Evolutionary conservation across 2,888 invertebrate genomes (phyloP), one percentile per base, ranked within the genome.

Genomic region (Drosophila macrothrix): DNA sequence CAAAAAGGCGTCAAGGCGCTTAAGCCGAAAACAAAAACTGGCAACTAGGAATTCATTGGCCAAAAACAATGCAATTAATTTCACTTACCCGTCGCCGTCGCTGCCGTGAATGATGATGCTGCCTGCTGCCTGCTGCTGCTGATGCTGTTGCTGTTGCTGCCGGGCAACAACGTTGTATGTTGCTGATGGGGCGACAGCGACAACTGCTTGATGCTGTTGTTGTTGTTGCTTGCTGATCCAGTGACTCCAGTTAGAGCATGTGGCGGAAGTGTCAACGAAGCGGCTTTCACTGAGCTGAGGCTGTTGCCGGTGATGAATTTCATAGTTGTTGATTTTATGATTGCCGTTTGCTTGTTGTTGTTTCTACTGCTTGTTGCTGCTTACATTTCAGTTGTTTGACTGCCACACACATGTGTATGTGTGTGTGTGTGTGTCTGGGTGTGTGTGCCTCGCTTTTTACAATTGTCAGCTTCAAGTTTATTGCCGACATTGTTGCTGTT

Each of bases 41-140:
- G 75, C 80, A 84, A 88, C 78, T 78, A 89, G 84, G 82, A 91
- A 91, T 87, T 88, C 88, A 92, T 90, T 90, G 91, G 85, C 83
- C 84, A 90, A 91, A 90, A 91, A 91, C 91, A 92, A 87, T 90
- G 91, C 92, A 92, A 92, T 92, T 92, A 92, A 92, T 92, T 92
- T 92, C 90, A 92, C 92, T 92, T 92, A 92, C 91, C 83, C 90
- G 82, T 85, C 80, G 83, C 75, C 73, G 72, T 73, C 67, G 79
- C 79, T 63, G 60, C 75, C 76, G 82, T 77, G 88, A 80, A 83
- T 82, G 83, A 83, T 75, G 80, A 70, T 73, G 82, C 54, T 80
- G 75, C 55, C 56, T 77, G 80, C 35, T 74, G 76, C 12, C 25
- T 76, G 70, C 53, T 73, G 80, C 49, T 46, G 53, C 39, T 63